These are phyloP conservation scores for Diglossa cyanea DNA, from an alignment of 2,797 vertebrate species.

Conservation along the genomic window DNA sequence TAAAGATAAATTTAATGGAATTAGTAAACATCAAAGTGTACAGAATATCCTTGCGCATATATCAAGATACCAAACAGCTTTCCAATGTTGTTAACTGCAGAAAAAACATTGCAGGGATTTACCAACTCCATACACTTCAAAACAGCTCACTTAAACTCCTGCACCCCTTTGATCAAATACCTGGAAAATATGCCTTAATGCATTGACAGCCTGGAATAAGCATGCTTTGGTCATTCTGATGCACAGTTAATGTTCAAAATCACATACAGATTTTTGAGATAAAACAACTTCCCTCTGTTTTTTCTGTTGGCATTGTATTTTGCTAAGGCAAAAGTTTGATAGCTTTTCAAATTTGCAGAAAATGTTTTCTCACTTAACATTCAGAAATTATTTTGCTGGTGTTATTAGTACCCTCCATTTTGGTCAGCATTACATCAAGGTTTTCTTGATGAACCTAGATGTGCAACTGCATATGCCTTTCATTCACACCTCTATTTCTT, in stretches of 20 bases:
- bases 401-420: not conserved
- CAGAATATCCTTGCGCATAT: constrained; percentile 42
- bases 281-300: not conserved
- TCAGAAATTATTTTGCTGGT: not conserved
- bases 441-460: not conserved
- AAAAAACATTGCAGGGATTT: constrained; percentile 34
- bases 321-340: not conserved
- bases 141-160: constrained; percentile 46
- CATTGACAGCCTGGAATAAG: constrained; percentile 49
- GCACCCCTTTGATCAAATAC: constrained; percentile 63
- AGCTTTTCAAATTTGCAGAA: not conserved
- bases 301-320: not conserved
- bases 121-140: constrained; percentile 36
- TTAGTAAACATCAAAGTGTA: constrained; percentile 60
- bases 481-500: not conserved
- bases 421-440: not conserved
- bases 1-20: constrained; percentile 19
- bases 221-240: constrained; percentile 39
- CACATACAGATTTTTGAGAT: constrained; percentile 54
- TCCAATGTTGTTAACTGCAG: constrained; percentile 31
- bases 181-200: constrained; percentile 50
- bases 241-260: constrained; percentile 42
- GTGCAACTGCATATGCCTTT: not conserved
- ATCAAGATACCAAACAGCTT: constrained; percentile 48
- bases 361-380: not conserved